Evolutionary conservation across 2,888 invertebrate species (phyloP).

Genomic region (Holacanthella duospinosa): DNA sequence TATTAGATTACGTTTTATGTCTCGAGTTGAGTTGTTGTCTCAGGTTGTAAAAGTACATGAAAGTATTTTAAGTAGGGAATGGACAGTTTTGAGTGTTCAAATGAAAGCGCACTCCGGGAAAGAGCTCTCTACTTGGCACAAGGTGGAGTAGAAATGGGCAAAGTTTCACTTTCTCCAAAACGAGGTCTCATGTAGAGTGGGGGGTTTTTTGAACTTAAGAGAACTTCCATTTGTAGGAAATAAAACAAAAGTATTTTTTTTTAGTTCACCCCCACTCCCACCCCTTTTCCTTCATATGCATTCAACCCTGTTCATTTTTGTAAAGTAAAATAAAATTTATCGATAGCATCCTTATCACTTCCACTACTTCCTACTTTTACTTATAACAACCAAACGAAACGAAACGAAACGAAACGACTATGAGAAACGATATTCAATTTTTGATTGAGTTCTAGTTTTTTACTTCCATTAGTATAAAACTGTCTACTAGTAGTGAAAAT

Average conservation of each 20-base stretch:
- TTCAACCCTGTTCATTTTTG: not conserved
- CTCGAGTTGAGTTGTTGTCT: not conserved
- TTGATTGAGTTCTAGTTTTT: too few relatives aligned
- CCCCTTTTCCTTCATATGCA: not conserved
- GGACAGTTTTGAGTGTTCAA: not conserved
- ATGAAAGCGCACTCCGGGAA: conserved; percentile 4
- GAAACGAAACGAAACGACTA: too few relatives aligned
- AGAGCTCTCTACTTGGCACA: conserved; percentile 10
- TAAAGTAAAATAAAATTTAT: not conserved
- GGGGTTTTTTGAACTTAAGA: not conserved
- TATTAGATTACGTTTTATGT: not conserved
- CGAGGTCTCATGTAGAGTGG: conserved; percentile 1
- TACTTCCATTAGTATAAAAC: too few relatives aligned
- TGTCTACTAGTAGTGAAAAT: too few relatives aligned
- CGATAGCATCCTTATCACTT: not conserved
- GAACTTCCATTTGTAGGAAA: conserved; percentile 20
- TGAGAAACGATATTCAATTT: too few relatives aligned
- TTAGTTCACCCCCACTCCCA: not conserved
- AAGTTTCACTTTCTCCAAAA: not conserved
- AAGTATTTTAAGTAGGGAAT: not conserved
- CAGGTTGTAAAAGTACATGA: not conserved
- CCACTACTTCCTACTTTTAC: not conserved
- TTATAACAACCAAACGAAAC: too few relatives aligned
- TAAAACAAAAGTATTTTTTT: conserved; percentile 17
- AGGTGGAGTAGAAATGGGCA: conserved; percentile 6